A percentile compares a stretch with the other conserved stretches of the same genome.
Evolutionary conservation across 1,140 invertebrate species (phyloP).

Genomic region (Parapsyche elsis): DNA sequence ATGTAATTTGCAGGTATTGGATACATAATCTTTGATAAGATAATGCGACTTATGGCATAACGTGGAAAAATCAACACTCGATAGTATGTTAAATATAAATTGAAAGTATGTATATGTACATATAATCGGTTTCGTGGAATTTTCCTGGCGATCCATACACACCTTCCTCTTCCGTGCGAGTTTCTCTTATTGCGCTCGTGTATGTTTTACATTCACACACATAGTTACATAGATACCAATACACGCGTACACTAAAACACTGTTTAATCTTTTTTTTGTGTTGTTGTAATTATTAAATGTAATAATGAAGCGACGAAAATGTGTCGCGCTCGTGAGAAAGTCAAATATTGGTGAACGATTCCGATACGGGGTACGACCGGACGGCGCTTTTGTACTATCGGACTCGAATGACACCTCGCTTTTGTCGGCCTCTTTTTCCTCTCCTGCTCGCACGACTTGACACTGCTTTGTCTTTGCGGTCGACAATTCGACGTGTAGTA

Average conservation of each 20-base stretch:
- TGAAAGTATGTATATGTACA: not conserved
- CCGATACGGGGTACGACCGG: conserved; percentile 29
- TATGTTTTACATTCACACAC: not conserved
- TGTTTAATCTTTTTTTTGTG: conserved; percentile 41
- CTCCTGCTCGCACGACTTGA: too few species aligned
- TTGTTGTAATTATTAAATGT: conserved; percentile 52
- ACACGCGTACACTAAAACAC: not conserved
- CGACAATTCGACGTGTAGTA: too few species aligned
- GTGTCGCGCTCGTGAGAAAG: conserved; percentile 53
- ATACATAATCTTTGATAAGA: too few species aligned
- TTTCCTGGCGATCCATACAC: not conserved
- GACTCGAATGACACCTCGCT: not conserved
- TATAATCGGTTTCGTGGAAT: conserved; percentile 26
- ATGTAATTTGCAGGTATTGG: too few species aligned
- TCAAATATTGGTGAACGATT: conserved; percentile 55
- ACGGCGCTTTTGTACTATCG: not conserved
- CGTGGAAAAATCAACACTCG: conserved; percentile 17
- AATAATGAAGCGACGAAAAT: conserved; percentile 54
- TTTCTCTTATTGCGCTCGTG: conserved; percentile 15
- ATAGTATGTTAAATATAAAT: conserved; percentile 14
- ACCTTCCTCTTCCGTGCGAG: conserved; percentile 14
- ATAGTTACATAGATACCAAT: not conserved
- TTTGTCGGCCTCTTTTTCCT: not conserved
- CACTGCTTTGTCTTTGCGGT: too few species aligned
- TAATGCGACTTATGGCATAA: not conserved